Evolutionary conservation across 2,797 vertebrate species (phyloP).

Genomic region (Ciconia nigra): DNA sequence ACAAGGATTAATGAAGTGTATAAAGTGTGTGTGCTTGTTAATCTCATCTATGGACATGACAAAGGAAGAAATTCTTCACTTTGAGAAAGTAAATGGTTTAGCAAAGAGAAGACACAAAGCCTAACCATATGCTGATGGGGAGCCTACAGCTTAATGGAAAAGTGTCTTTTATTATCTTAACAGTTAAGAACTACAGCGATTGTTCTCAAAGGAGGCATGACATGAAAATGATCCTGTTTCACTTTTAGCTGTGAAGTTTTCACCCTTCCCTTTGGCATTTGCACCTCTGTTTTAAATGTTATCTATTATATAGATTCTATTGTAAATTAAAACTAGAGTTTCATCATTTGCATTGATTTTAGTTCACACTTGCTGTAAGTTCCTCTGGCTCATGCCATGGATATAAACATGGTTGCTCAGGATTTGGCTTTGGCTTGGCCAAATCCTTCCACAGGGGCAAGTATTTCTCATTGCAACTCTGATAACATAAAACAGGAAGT

Average conservation of each 20-base stretch:
- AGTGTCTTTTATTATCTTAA: not conserved
- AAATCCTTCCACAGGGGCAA: not conserved
- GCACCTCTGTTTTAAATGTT: not conserved
- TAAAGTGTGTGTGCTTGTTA: constrained; percentile 36
- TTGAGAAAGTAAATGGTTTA: constrained; percentile 32
- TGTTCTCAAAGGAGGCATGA: not conserved
- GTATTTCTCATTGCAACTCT: not conserved
- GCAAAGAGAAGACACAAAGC: constrained; percentile 30
- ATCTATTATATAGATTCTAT: not conserved
- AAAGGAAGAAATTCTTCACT: constrained; percentile 63
- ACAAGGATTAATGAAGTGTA: constrained; percentile 50
- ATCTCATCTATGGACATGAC: constrained; percentile 16
- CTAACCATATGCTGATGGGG: not conserved
- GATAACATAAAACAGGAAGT: not conserved
- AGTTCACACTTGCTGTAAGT: not conserved
- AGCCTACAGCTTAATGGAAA: not conserved
- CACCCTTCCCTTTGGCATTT: not conserved
- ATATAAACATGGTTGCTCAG: not conserved
- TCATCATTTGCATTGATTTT: not conserved
- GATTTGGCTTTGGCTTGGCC: not conserved
- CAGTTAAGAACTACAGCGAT: not conserved
- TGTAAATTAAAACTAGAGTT: not conserved
- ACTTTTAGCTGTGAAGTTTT: not conserved
- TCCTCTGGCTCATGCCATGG: not conserved
- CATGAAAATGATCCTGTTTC: not conserved